Conservation (phyloP, 2,113 vertebrate species). For the Gnathonemus longibarbis region DNA sequence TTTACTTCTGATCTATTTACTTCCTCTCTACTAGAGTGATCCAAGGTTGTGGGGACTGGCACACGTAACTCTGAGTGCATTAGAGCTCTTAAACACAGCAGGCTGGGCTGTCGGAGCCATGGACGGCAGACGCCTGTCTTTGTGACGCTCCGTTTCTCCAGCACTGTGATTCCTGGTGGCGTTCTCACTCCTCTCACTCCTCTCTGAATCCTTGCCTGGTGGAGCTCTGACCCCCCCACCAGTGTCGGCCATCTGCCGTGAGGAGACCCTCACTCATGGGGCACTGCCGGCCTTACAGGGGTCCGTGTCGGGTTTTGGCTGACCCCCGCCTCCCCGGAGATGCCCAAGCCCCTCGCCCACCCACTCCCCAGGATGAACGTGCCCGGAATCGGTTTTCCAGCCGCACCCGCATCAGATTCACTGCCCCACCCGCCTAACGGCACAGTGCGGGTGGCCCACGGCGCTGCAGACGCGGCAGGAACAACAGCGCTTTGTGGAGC, state of each 20-base stretch:
- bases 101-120: background rate
- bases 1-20: background rate
- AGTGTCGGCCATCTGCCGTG: background rate
- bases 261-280: background rate
- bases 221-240: background rate
- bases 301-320: background rate
- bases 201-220: background rate
- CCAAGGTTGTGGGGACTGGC: background rate
- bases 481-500: background rate
- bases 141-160: background rate
- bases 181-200: background rate
- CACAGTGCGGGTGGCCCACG: background rate
- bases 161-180: background rate
- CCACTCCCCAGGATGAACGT: background rate
- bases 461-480: background rate
- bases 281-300: background rate
- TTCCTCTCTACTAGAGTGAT: background rate
- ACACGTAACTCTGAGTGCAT: background rate
- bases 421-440: background rate
- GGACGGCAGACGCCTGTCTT: background rate
- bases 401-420: background rate
- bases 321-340: background rate
- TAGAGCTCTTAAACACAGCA: background rate
- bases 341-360: background rate
- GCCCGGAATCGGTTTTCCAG: background rate